Base-by-base conservation (phyloP, 1,140 invertebrate genomes). In the Hypothenemus hampei region DNA sequence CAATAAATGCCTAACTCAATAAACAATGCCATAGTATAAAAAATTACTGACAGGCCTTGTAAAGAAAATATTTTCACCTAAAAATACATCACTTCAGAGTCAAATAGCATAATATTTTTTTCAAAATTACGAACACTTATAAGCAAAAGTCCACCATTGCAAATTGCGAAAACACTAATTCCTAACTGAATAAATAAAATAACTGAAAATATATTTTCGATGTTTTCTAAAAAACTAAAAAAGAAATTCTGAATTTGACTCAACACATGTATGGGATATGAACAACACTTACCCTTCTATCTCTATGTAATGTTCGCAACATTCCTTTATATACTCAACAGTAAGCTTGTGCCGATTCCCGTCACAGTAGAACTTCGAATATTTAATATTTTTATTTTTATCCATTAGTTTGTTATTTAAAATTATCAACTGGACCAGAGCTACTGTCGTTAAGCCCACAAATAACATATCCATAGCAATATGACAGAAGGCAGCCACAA, bases 1-100 rank as follows among this genome's bases (percentile, higher is more conserved):
- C 67, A 71, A 40, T 68, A 68, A 13, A 65, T 58, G 52, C 64
- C 61, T 45, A 70, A 33, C 62, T 70, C 61, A 4, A 48, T 48
- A 29, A 70, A 6, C 60, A 71, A 69, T 3, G 40, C 29, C 13
- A 40, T 8, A 15, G 40, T n/a, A n/a, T 55, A 63, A 16, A 37
- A 50, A 8, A 53, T 10, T 33, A 47, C 31, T 58, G 24, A 46
- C 18, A 47, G 22, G 37, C 58, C 29, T 44, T 43, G 19, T 8
- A 47, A 23, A 43, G 53, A 33, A 53, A 45, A 10, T 7, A 23
- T 19, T 3, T 51, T 24, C 5, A 37, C 35, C 43, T 54, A 29
- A 54, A 36, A 54, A 10, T 39, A 19, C 7, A 21, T 21, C 21
- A 44, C 26, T 29, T 29, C n/a, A 7, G n/a, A 29, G 6, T 37